A percentile compares a stretch with the other conserved stretches of the same genome.
These are phyloP conservation scores for Drosophila demipolita DNA, from an alignment of 2,888 invertebrate genomes.

Conservation along the genomic window DNA sequence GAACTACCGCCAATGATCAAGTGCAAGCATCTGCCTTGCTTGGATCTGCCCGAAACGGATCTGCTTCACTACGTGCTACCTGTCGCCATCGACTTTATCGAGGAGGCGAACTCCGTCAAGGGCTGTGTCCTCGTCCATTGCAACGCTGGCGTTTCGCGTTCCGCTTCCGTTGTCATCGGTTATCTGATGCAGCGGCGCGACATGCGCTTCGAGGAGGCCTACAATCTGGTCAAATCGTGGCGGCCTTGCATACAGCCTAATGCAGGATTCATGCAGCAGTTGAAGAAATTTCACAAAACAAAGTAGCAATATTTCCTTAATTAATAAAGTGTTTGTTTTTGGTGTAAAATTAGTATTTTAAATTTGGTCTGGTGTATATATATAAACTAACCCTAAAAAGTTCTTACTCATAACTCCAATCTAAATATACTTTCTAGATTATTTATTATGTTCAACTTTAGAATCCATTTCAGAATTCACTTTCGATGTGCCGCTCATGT, in stretches of 20 bases:
- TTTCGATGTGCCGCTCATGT: neutral
- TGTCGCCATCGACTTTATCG: constrained; percentile 88
- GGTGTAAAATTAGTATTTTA: neutral
- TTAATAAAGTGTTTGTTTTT: constrained; percentile 18
- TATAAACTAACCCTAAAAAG: neutral
- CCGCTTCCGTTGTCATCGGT: constrained; percentile 91
- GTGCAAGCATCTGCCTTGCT: constrained; percentile 87
- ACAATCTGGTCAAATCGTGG: constrained; percentile 88
- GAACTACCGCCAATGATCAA: constrained; percentile 53
- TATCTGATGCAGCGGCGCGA: constrained; percentile 90
- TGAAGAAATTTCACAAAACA: constrained; percentile 46
- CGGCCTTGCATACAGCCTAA: constrained; percentile 92
- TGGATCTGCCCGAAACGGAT: constrained; percentile 91
- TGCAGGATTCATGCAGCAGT: constrained; percentile 90
- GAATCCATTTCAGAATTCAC: neutral
- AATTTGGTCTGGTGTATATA: neutral
- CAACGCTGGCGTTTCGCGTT: constrained; percentile 96
- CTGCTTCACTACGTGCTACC: constrained; percentile 86
- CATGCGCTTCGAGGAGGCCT: constrained; percentile 88
- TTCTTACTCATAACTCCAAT: neutral
- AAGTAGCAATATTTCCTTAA: constrained; percentile 5
- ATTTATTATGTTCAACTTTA: neutral
- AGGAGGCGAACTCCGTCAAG: constrained; percentile 85
- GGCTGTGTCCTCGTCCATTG: constrained; percentile 92
- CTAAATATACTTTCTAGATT: neutral